phyloP scores from a whole-genome alignment of 2,888 invertebrate species.

The Subacronicta megacephala region DNA sequence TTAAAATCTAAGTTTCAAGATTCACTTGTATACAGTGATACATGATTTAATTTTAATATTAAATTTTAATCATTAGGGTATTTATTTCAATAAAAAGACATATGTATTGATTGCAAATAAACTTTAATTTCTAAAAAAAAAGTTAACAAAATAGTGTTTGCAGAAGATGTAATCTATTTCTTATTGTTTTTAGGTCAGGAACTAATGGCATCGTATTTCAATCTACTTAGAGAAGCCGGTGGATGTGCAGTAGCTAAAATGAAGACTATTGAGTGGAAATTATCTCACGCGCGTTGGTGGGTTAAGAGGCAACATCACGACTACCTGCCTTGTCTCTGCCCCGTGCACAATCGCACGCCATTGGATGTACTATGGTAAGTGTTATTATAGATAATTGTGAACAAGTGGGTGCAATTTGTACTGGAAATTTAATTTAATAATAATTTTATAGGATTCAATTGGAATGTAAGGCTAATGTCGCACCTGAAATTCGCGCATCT shows the following conservation, averaged over 20 bases:
- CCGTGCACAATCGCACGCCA: conserved; percentile 75
- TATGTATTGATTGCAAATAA: too few species aligned
- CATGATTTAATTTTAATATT: too few species aligned
- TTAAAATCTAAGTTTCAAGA: too few species aligned
- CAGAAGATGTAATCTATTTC: too few species aligned
- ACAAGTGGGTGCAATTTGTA: neutral
- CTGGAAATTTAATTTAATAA: neutral
- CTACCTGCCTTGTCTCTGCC: conserved; percentile 75
- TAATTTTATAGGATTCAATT: conserved; percentile 58
- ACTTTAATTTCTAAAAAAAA: too few species aligned
- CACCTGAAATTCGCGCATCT: conserved; percentile 1
- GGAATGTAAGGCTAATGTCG: conserved; percentile 49
- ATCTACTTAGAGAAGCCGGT: conserved; percentile 74
- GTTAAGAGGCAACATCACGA: conserved; percentile 68
- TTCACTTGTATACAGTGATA: too few species aligned
- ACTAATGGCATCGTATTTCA: conserved; percentile 81
- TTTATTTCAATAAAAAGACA: too few species aligned
- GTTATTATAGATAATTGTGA: neutral
- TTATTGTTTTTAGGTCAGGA: conserved; percentile 81
- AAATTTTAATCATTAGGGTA: too few species aligned
- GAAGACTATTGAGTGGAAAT: conserved; percentile 86
- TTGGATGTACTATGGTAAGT: conserved; percentile 77
- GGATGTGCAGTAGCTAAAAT: conserved; percentile 73
- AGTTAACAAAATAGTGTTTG: too few species aligned
- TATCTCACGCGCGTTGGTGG: conserved; percentile 82